Percentiles rank a stretch among this genome's conserved stretches.
Conservation (phyloP, 1,140 invertebrate genomes). For the Goniozus legneri region DNA sequence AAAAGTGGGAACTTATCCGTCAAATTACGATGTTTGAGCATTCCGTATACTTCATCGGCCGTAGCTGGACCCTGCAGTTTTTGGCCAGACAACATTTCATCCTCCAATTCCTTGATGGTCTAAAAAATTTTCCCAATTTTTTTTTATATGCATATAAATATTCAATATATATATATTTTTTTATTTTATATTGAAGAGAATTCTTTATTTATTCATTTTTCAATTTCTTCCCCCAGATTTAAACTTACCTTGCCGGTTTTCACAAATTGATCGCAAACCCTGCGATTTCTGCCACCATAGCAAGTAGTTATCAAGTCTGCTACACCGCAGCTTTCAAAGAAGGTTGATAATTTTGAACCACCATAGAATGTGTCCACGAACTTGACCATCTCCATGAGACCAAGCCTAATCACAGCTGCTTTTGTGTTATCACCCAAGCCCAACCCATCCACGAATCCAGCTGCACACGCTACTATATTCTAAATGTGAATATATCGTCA, state of each 20-base stretch:
- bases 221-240: no score
- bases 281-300: slow-evolving; percentile 77
- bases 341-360: slow-evolving; percentile 65
- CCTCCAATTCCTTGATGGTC: slow-evolving; percentile 70
- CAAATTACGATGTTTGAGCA: slow-evolving; percentile 62
- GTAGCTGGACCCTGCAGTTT: slow-evolving; percentile 81
- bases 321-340: slow-evolving; percentile 83
- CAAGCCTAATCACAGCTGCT: slow-evolving; percentile 79
- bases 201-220: no score
- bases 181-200: neutral
- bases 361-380: slow-evolving; percentile 65
- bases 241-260: slow-evolving; percentile 66
- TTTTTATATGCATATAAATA: neutral
- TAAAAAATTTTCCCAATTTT: slow-evolving; percentile 47
- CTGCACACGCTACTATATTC: slow-evolving; percentile 83
- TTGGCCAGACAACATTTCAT: slow-evolving; percentile 80
- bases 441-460: slow-evolving; percentile 79
- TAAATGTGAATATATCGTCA: slow-evolving; percentile 32
- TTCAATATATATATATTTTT: slow-evolving; percentile 3
- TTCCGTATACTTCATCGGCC: slow-evolving; percentile 73
- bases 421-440: slow-evolving; percentile 82
- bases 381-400: slow-evolving; percentile 76
- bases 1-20: slow-evolving; percentile 76
- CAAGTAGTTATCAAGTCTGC: slow-evolving; percentile 87
- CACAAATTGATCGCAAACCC: slow-evolving; percentile 74